These are phyloP conservation scores for Lytechinus pictus DNA, from an alignment of 35 echinoderm and acorn worm genomes.

Conservation along the genomic window DNA sequence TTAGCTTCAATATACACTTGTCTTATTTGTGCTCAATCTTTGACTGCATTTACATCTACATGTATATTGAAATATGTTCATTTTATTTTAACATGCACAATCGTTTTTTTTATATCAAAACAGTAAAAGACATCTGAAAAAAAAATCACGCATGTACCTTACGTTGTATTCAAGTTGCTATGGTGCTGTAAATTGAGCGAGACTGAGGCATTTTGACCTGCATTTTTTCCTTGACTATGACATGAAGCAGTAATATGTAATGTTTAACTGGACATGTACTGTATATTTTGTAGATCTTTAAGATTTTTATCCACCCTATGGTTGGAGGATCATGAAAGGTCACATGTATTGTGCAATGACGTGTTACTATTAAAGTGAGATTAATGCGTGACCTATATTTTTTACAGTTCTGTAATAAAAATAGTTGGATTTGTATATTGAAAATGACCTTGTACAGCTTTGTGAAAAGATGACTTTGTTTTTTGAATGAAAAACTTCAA, in stretches of 20 bases:
- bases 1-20: not conserved
- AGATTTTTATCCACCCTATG: not conserved
- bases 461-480: slow-evolving; percentile 32
- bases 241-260: slow-evolving; percentile 33
- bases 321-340: slow-evolving; percentile 11
- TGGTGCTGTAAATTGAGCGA: slow-evolving; percentile 26
- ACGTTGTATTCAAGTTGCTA: slow-evolving; percentile 35
- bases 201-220: not conserved
- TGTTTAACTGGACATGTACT: slow-evolving; percentile 26
- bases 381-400: slow-evolving; percentile 26
- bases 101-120: slow-evolving; percentile 9
- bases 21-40: not conserved
- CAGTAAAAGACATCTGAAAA: slow-evolving; percentile 7
- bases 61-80: not conserved
- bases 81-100: slow-evolving; percentile 42
- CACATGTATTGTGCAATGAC: slow-evolving; percentile 48
- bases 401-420: slow-evolving; percentile 46
- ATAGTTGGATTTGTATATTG: slow-evolving; percentile 49
- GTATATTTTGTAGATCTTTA: slow-evolving; percentile 36
- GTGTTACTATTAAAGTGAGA: not conserved
- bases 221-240: slow-evolving; percentile 4
- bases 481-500: slow-evolving; percentile 53
- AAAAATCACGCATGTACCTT: not conserved
- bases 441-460: slow-evolving; percentile 38
- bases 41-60: not conserved